Evolutionary conservation across 2,797 vertebrate species (phyloP), one percentile per base, ranked within the genome.

Genomic region (Esox masquinongy): DNA sequence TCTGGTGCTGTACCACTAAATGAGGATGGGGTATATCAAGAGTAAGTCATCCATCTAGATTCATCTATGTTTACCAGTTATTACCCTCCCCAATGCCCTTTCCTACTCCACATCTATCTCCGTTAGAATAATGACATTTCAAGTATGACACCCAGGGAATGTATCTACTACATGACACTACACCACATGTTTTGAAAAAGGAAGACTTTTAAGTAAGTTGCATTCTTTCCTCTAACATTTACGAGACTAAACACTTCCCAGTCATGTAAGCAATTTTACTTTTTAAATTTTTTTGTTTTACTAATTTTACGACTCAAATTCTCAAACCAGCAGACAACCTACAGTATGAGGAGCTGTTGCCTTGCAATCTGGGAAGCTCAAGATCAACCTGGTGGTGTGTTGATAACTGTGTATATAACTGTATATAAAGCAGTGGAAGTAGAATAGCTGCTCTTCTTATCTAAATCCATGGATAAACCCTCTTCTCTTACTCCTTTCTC

Each of bases 131-230:
- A 5, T 17, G 26, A 16, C 19, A 43, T 69, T 69, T 69, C 68
- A 43, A 49, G n/a, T 69, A 22, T 19, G 68, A 69, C 31, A 39
- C 12, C 56, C 9, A 12, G 56, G 56, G 56, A 2, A 31, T 31
- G 16, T 16, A 68, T 81, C 83, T 63, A 83, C 72, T 76, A 74
- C 63, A 84, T 73, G 78, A 72, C 74, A 71, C 79, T 79, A 83
- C 59, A 53, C 4, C 16, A 5, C 77, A 82, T 17, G 51, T n/a
- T 51, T 87, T 84, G 59, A 68, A 83, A 78, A 88, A 83, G 91
- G 92, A 93, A 93, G 91, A 91, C 91, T 91, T 43, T 90, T 43
- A 24, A 80, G 84, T 81, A 87, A 92, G 91, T 91, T 93, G 92
- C 90, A 88, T 88, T 84, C 80, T 84, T 74, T 89, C 26, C 19